Percentiles rank a stretch among this genome's conserved stretches.
These are phyloP conservation scores for Enteromius unitaeniatus DNA, from an alignment of 2,797 vertebrate genomes.

Conservation along the genomic window DNA sequence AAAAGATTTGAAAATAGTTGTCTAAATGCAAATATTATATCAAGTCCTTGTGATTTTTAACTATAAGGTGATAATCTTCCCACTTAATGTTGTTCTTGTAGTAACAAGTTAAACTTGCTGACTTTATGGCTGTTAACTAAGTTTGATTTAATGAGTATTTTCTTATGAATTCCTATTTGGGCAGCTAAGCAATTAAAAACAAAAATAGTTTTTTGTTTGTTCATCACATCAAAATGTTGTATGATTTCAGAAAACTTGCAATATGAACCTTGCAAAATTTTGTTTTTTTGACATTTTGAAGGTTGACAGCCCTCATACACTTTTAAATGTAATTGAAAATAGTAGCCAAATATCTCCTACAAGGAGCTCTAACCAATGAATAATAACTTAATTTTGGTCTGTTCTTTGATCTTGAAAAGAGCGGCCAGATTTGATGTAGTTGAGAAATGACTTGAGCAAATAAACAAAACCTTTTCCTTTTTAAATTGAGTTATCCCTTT, in stretches of 20 bases:
- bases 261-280: background rate
- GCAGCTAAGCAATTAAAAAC: background rate
- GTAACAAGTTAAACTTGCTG: background rate
- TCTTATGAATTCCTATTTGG: background rate
- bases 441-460: background rate
- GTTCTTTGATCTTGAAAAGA: background rate
- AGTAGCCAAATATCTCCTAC: background rate
- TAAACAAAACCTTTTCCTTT: background rate
- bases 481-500: background rate
- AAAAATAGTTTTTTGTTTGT: background rate
- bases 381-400: background rate
- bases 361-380: background rate
- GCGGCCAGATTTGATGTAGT: background rate
- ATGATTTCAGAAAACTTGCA: conserved; percentile 1
- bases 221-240: background rate
- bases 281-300: background rate
- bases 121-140: too few relatives aligned
- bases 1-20: background rate
- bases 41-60: background rate
- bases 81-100: too few relatives aligned
- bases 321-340: background rate
- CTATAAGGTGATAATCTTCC: background rate
- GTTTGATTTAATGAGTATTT: too few relatives aligned
- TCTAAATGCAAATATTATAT: background rate
- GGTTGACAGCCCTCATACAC: background rate